Base-by-base conservation (phyloP, 2,888 invertebrate genomes). In the Venusia cambrica region DNA sequence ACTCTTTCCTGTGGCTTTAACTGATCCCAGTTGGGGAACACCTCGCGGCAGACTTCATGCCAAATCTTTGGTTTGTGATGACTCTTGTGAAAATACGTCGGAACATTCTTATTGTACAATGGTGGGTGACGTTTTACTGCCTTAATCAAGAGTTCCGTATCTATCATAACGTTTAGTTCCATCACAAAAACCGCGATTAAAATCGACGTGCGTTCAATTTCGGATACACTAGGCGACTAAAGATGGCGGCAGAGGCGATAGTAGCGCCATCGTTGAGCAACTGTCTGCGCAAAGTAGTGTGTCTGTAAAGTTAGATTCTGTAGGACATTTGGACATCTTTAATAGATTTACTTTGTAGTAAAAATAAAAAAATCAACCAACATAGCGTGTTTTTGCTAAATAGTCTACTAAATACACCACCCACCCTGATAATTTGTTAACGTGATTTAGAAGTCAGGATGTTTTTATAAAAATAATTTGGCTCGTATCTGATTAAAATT, bases 31-130 rank as follows among this genome's bases (percentile, higher is more conserved):
- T 54, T 53, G 1, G 49, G 35, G 19, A 54, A 53, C n/a, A 75
- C 61, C 20, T 73, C 73, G 25, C 48, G 49, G 36, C 69, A 64
- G 5, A 73, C 59, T 7, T 70, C 72, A 4, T 50, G 51, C 75
- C 76, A 77, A 33, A 73, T 36, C 25, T 56, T 56, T 5, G 62
- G 45, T 33, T 68, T 75, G 13, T 59, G 49, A 32, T 61, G 65
- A 26, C 62, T 64, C 33, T 67, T 60, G 30, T 54, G 58, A 20
- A 58, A 62, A 36, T 70, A 69, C 22, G 55, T 53, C 0, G 60
- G 42, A 21, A 72, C 63, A 5, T 55, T 58, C 25, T 60, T 71
- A 26, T 65, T 61, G 44, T 73, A 75, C 26, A 77, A 38, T 2
- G 62, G 57, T 0, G 68, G 67, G 0, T 71, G 58, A 2, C 46